phyloP scores from a whole-genome alignment of 2,113 vertebrate genomes.

The Hucho hucho region DNA sequence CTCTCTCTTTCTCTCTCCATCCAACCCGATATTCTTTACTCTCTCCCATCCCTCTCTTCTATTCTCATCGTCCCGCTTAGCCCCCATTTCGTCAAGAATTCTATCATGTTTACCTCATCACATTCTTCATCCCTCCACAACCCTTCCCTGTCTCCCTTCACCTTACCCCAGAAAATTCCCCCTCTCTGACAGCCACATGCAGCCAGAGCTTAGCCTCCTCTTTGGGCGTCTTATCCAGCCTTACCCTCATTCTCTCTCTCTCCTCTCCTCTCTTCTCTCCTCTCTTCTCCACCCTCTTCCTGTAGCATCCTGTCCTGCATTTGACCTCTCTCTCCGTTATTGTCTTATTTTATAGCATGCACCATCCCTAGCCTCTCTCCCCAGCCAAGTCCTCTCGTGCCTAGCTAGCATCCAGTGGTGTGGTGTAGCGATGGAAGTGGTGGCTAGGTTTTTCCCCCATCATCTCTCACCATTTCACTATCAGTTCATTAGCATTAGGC shows the following conservation, averaged over 20 bases:
- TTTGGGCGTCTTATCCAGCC: too few relatives aligned
- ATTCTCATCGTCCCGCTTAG: too few relatives aligned
- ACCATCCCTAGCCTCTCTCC: constrained; percentile 43
- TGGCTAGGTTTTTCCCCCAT: neutral
- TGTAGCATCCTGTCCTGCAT: neutral
- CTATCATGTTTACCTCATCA: neutral
- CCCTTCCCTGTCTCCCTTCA: neutral
- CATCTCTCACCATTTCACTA: neutral
- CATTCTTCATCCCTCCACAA: constrained; percentile 27
- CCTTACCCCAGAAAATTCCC: too few relatives aligned
- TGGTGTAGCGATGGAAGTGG: constrained; percentile 42
- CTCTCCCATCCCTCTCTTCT: too few relatives aligned
- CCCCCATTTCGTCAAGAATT: too few relatives aligned
- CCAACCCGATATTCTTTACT: too few relatives aligned
- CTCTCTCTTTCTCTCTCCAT: too few relatives aligned
- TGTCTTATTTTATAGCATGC: constrained; percentile 20
- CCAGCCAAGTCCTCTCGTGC: constrained; percentile 16
- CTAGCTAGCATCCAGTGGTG: constrained; percentile 37
- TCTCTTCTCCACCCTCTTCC: neutral
- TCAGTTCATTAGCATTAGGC: neutral
- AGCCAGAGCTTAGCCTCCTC: too few relatives aligned
- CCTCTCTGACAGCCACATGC: too few relatives aligned
- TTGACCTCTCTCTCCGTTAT: neutral
- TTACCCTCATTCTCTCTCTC: too few relatives aligned
- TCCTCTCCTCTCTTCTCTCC: too few relatives aligned